Evolutionary conservation across 2,888 invertebrate species (phyloP).

Genomic region (Lithophane semibrunnea): DNA sequence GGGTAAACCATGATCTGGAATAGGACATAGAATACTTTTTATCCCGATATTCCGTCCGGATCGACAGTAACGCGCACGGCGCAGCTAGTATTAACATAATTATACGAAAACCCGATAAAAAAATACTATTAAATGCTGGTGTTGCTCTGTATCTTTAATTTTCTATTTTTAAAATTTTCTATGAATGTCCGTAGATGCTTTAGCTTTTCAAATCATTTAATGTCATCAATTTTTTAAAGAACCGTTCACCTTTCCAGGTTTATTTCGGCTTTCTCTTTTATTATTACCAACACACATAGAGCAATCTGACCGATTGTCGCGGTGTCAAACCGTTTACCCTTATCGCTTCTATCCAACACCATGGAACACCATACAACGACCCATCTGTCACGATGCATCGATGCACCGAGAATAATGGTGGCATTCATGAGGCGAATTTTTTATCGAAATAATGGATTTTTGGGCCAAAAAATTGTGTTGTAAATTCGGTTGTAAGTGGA

Average conservation of each 20-base stretch:
- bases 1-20: too few relatives aligned
- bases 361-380: slow-evolving; percentile 54
- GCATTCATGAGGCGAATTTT: slow-evolving; percentile 77
- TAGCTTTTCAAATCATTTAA: neutral
- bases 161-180: neutral
- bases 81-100: neutral
- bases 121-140: neutral
- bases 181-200: neutral
- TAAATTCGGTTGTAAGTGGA: slow-evolving; percentile 62
- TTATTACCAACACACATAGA: slow-evolving; percentile 45
- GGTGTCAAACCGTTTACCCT: slow-evolving; percentile 88
- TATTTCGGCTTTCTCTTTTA: slow-evolving; percentile 26
- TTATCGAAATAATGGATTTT: slow-evolving; percentile 82
- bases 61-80: too few relatives aligned
- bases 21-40: too few relatives aligned
- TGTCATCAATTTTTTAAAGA: neutral
- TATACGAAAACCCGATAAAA: neutral
- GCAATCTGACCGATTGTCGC: slow-evolving; percentile 82
- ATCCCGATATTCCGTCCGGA: too few relatives aligned
- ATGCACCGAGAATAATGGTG: slow-evolving; percentile 81
- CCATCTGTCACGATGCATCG: slow-evolving; percentile 84
- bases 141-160: neutral
- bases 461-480: slow-evolving; percentile 76
- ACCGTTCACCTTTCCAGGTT: neutral
- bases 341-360: slow-evolving; percentile 75